Conservation (phyloP, 2,113 vertebrate genomes). For the Labeo catla region DNA sequence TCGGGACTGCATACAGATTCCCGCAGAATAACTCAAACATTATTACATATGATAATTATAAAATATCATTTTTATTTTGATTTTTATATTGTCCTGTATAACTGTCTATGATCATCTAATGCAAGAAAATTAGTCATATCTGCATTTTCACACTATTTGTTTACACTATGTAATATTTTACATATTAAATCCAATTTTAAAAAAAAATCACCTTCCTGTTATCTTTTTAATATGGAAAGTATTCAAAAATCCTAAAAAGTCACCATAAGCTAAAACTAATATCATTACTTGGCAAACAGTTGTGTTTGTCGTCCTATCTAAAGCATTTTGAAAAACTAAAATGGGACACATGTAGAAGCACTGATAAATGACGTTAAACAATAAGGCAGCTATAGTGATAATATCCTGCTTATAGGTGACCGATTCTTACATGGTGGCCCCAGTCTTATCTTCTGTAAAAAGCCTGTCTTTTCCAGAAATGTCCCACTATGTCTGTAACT, state of each 20-base stretch:
- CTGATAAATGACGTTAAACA: conserved; percentile 53
- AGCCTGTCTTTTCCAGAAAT: conserved; percentile 43
- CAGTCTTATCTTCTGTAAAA: conserved; percentile 54
- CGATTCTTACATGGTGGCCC: conserved; percentile 35
- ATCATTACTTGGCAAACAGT: conserved; percentile 40
- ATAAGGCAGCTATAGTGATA: conserved; percentile 27
- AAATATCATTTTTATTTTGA: not conserved
- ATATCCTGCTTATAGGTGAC: conserved; percentile 57
- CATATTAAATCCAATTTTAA: not conserved
- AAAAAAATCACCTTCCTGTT: not conserved
- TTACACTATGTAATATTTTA: not conserved
- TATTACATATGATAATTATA: no score
- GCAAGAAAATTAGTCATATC: not conserved
- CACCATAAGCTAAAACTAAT: conserved; percentile 40
- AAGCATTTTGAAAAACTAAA: not conserved
- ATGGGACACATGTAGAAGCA: not conserved
- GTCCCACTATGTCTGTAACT: conserved; percentile 40
- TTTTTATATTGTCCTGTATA: not conserved
- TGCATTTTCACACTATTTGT: not conserved
- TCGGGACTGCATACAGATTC: no score
- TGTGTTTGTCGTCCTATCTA: conserved; percentile 37
- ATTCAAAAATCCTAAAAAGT: conserved; percentile 7
- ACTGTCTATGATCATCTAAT: not conserved
- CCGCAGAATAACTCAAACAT: no score
- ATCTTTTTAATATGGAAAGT: not conserved